phyloP scores from a whole-genome alignment of 2,888 invertebrate species.

The Harpagoxenus sublaevis region DNA sequence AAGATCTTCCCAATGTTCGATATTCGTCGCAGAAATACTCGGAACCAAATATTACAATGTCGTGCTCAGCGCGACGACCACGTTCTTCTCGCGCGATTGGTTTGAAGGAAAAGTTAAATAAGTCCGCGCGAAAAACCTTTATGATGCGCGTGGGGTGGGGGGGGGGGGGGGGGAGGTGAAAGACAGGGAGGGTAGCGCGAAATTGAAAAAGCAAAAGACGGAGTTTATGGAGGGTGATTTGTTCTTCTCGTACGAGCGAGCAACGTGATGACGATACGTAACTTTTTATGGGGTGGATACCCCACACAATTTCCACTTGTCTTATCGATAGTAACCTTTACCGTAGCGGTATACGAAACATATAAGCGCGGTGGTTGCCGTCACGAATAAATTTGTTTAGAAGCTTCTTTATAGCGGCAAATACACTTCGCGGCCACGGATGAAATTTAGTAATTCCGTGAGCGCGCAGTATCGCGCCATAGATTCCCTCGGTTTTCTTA shows the following conservation, averaged over 20 bases:
- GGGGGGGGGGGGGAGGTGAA: background rate
- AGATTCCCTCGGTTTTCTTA: background rate
- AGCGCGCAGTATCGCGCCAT: background rate
- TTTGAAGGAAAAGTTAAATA: conserved; percentile 26
- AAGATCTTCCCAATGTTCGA: background rate
- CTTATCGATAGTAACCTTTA: conserved; percentile 30
- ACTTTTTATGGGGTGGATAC: conserved; percentile 28
- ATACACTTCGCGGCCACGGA: background rate
- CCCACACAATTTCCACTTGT: conserved; percentile 36
- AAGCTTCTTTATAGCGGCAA: conserved; percentile 8
- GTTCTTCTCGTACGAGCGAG: conserved; percentile 1
- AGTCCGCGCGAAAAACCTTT: background rate
- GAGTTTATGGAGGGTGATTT: conserved; percentile 27
- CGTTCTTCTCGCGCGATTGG: background rate
- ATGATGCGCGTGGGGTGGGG: background rate
- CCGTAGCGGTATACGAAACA: background rate
- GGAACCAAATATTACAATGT: conserved; percentile 1
- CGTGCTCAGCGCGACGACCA: too few species aligned
- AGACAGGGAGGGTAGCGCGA: background rate
- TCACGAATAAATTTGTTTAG: conserved; percentile 29
- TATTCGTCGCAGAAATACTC: background rate
- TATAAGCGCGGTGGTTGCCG: background rate
- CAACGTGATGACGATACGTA: conserved; percentile 26
- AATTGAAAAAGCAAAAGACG: conserved; percentile 31
- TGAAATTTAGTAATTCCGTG: conserved; percentile 2